These are phyloP conservation scores for Zapornia atra DNA, from an alignment of 2,113 vertebrate genomes.

Conservation along the genomic window DNA sequence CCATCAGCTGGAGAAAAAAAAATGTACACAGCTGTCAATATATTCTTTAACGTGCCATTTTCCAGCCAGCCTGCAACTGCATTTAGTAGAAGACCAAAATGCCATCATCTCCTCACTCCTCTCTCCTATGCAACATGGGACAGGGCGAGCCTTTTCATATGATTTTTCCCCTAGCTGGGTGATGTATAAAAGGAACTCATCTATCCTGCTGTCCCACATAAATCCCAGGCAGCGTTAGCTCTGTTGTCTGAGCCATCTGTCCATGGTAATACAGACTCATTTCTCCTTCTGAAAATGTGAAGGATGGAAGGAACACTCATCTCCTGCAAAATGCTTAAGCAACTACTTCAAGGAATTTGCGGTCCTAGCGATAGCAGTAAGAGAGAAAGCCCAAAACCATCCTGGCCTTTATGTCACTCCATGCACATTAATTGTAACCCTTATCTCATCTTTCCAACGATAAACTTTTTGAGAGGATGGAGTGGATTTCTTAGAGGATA, in stretches of 20 bases:
- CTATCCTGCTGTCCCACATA: background rate
- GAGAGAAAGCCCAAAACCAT: background rate
- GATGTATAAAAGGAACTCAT: background rate
- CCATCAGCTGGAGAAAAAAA: background rate
- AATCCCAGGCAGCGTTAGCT: background rate
- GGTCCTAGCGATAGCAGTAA: background rate
- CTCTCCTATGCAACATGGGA: background rate
- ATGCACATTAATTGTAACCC: background rate
- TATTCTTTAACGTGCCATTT: background rate
- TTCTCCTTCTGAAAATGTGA: background rate
- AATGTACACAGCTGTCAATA: background rate
- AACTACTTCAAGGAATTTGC: background rate
- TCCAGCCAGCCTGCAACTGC: background rate
- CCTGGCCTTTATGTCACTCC: background rate
- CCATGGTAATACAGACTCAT: background rate
- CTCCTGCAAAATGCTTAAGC: background rate
- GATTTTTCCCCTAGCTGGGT: background rate
- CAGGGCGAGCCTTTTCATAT: background rate
- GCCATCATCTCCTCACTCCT: background rate
- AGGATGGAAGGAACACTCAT: background rate
- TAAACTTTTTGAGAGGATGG: background rate
- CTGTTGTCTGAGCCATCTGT: background rate
- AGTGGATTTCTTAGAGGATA: background rate
- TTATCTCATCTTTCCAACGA: background rate
- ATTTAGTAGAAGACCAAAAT: background rate